Percentiles rank a stretch among this genome's conserved stretches.
phyloP scores from a whole-genome alignment of 1,140 invertebrate genomes.

The Venturia canescens region DNA sequence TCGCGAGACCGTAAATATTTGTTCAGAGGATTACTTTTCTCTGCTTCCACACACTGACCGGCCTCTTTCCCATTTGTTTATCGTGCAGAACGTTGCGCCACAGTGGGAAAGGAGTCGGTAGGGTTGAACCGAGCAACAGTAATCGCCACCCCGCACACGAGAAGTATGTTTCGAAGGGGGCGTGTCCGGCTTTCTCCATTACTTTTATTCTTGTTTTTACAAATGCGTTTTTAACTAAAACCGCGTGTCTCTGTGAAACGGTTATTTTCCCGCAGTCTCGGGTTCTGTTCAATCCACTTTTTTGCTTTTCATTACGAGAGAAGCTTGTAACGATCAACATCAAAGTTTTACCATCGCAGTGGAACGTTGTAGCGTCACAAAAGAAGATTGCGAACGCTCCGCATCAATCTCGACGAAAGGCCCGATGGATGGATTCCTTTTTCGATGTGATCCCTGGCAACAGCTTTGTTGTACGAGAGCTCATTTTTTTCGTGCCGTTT shows the following conservation, averaged over 20 bases:
- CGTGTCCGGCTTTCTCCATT: neutral
- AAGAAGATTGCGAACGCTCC: no score
- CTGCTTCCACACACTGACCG: neutral
- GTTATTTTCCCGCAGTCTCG: no score
- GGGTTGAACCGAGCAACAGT: neutral
- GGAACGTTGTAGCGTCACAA: no score
- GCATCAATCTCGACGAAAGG: neutral
- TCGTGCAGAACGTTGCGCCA: neutral
- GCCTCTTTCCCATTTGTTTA: neutral
- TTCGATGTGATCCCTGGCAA: neutral
- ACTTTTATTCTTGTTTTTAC: neutral
- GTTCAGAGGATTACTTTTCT: neutral
- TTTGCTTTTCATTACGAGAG: no score
- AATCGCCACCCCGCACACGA: neutral
- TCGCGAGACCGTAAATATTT: neutral
- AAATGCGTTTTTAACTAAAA: neutral
- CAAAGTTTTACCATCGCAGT: no score
- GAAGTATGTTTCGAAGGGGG: slow-evolving; percentile 1
- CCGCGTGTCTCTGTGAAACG: neutral
- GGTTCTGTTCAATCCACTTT: no score
- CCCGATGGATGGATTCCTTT: neutral
- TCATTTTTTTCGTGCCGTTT: neutral
- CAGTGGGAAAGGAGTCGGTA: neutral
- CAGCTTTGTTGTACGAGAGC: neutral
- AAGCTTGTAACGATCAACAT: no score